Base-by-base conservation (phyloP, 1,140 invertebrate species). In the Pristionchus pacificus region DNA sequence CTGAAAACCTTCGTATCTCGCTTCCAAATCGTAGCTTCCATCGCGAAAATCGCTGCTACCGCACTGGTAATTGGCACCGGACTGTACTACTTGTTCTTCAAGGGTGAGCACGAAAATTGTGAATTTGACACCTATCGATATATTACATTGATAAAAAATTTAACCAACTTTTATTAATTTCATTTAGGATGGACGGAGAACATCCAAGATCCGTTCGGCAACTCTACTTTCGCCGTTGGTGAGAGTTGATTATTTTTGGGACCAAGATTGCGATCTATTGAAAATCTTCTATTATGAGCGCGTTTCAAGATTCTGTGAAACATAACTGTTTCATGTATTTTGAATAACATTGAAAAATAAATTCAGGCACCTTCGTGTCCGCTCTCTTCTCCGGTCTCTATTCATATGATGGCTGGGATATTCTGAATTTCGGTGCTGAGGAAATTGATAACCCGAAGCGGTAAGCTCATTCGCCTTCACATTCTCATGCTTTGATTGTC, bases 11-110 rank as follows among this genome's bases (percentile, higher is more conserved):
- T 79, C 55, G 79, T 78, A 25, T 67, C 63, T 2, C 58, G 79
- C 33, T 82, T 82, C 60, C 77, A 79, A 77, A 72, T 82, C 32
- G 63, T 78, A 31, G 78, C 82, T 27, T 79, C 80, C 0, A 61
- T 79, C 1, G 68, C 74, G 0, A 82, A 82, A 63, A 61, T 83
- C 19, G 29, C 72, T n/a, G 71, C 81, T 1, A 80, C 80, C 1
- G 60, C 64, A 14, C 32, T 79, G 3, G 78, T 82, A 27, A 79
- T 82, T 61, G 29, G 71, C 15, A 79, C 69, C 63, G 80, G 80
- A 19, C 70, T 79, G 49, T 81, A 81, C 66, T 75, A 77, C 59
- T 49, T 79, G 1, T 68, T 72, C 27, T 77, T 77, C 57, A 81
- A 77, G 77, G 59, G 59, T 71, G 63, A 25, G 38, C 28, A n/a